A percentile compares a stretch with the other conserved stretches of the same genome.
These are phyloP conservation scores for Julus scandinavius DNA, from an alignment of 2,888 invertebrate species.

Conservation along the genomic window DNA sequence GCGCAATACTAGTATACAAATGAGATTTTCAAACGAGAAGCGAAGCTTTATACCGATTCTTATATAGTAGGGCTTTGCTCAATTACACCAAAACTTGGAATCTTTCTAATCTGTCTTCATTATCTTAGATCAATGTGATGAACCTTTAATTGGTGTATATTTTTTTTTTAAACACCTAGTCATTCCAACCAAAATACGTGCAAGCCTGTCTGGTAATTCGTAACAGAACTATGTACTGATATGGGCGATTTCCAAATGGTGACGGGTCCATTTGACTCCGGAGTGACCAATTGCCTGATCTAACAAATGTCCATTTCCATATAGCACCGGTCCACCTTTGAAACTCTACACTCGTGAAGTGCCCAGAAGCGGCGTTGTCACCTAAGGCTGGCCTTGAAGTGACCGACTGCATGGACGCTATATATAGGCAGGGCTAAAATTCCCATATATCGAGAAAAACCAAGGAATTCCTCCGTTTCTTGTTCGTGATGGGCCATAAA, in stretches of 20 bases:
- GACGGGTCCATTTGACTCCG: background rate
- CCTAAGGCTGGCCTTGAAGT: background rate
- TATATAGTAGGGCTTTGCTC: too few species aligned
- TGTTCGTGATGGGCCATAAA: background rate
- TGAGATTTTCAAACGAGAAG: too few species aligned
- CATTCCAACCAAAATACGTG: too few species aligned
- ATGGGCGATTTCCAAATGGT: background rate
- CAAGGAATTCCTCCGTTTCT: background rate
- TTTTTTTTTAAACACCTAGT: too few species aligned
- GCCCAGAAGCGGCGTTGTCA: background rate
- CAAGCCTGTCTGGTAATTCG: too few species aligned
- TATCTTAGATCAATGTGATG: too few species aligned
- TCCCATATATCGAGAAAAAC: background rate
- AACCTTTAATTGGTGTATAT: too few species aligned
- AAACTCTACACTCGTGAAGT: background rate
- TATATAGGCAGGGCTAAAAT: background rate
- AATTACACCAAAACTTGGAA: too few species aligned
- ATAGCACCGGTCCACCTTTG: background rate
- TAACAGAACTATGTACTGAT: too few species aligned
- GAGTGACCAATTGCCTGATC: background rate
- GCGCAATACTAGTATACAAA: too few species aligned
- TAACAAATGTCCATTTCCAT: background rate
- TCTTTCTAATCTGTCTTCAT: too few species aligned
- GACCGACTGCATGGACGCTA: background rate
- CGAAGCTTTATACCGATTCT: too few species aligned